Evolutionary conservation across 2,888 invertebrate genomes (phyloP).

Genomic region (Diachrysia chrysitis): DNA sequence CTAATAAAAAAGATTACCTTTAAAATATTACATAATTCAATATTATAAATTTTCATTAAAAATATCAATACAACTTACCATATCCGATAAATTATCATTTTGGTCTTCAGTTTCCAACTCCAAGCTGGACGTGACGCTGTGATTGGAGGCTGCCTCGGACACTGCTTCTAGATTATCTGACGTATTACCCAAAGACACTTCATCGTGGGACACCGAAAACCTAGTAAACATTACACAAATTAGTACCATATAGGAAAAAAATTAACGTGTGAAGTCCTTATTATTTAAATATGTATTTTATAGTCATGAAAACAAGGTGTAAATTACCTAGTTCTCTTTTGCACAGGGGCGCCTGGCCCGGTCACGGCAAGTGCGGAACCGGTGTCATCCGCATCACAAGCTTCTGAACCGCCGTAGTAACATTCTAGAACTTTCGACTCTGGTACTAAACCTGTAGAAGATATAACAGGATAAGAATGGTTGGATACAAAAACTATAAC

Average conservation of each 20-base stretch:
- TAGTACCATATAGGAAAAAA: no score
- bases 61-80: constrained; percentile 88
- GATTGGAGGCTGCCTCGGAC: constrained; percentile 98
- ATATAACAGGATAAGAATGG: constrained; percentile 29
- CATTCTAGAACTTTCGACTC: constrained; percentile 90
- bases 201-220: constrained; percentile 96
- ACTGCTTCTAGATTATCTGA: constrained; percentile 98
- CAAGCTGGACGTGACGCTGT: constrained; percentile 97
- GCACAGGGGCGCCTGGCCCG: constrained; percentile 77
- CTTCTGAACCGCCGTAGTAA: constrained; percentile 83
- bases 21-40: no score
- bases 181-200: constrained; percentile 96
- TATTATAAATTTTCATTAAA: background rate
- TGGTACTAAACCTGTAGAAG: constrained; percentile 83
- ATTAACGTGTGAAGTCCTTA: no score
- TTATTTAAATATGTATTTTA: background rate
- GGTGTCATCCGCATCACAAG: constrained; percentile 80
- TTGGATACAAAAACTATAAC: no score
- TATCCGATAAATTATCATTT: constrained; percentile 98
- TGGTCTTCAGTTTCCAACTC: constrained; percentile 97
- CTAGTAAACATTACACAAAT: constrained; percentile 63
- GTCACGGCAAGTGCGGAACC: constrained; percentile 78
- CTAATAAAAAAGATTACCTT: no score
- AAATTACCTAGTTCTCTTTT: constrained; percentile 88
- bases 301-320: background rate